Conservation (phyloP, 2,888 invertebrate genomes). For the Atrina japonica region DNA sequence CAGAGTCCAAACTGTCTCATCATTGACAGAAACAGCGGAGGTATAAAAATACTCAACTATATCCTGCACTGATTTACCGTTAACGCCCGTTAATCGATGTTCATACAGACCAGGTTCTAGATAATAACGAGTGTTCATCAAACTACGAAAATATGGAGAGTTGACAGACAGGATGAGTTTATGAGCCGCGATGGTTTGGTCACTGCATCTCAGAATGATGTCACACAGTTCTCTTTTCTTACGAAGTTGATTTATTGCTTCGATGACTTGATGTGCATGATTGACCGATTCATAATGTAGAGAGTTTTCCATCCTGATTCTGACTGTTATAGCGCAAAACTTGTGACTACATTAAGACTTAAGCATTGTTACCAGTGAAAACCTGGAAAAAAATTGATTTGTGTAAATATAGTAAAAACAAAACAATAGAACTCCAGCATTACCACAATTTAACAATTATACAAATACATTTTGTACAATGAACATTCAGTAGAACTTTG, state of each 20-base stretch:
- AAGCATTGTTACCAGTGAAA: too few species aligned
- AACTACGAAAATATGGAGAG: conserved; percentile 57
- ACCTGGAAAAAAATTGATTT: too few species aligned
- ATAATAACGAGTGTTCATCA: conserved; percentile 44
- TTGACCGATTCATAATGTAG: conserved; percentile 62
- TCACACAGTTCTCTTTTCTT: conserved; percentile 57
- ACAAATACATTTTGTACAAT: too few species aligned
- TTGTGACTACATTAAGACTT: too few species aligned
- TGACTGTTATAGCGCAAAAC: too few species aligned
- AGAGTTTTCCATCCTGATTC: conserved; percentile 52
- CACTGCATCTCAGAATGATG: conserved; percentile 51
- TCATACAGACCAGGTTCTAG: conserved; percentile 37
- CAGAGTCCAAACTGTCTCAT: conserved; percentile 59
- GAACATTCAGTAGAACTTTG: too few species aligned
- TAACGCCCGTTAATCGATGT: conserved; percentile 47
- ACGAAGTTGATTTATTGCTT: conserved; percentile 56
- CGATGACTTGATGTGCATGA: conserved; percentile 58
- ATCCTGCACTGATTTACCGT: conserved; percentile 49
- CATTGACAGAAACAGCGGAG: conserved; percentile 58
- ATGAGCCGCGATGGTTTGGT: conserved; percentile 55
- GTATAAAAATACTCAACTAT: conserved; percentile 67
- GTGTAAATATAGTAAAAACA: too few species aligned
- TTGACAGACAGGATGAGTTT: conserved; percentile 59
- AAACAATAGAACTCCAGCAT: too few species aligned
- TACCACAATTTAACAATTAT: too few species aligned